Conservation (phyloP, 2,888 invertebrate genomes). For the Mesochorus sp. region DNA sequence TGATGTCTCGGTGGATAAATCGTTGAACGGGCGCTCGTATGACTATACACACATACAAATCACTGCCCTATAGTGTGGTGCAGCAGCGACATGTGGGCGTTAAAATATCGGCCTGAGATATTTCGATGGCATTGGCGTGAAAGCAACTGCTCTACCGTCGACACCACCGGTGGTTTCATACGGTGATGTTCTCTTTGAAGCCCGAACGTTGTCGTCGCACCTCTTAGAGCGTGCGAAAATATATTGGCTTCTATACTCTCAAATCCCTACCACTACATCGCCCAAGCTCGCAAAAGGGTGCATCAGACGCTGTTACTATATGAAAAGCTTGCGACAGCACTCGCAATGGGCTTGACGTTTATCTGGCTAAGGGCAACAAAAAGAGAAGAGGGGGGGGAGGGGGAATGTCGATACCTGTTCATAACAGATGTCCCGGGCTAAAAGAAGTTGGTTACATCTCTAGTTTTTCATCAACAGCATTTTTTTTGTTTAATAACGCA, state of each 20-base stretch:
- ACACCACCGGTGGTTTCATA: not conserved
- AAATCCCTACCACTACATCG: not conserved
- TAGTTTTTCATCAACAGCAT: not conserved
- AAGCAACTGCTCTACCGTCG: not conserved
- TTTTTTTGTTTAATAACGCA: not conserved
- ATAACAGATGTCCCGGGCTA: not conserved
- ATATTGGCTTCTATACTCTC: slow-evolving; percentile 10
- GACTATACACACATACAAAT: too few species aligned
- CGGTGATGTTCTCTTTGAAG: slow-evolving; percentile 24
- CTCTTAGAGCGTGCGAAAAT: slow-evolving; percentile 32
- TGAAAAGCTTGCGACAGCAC: not conserved
- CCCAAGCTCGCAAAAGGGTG: not conserved
- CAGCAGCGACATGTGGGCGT: not conserved
- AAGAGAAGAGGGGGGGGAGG: too few species aligned
- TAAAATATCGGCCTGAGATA: slow-evolving; percentile 15
- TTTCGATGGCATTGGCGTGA: slow-evolving; percentile 7
- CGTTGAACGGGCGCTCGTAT: slow-evolving; percentile 7
- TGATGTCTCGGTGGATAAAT: slow-evolving; percentile 6
- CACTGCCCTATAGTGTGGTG: not conserved
- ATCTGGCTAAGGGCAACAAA: not conserved
- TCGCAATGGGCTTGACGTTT: slow-evolving; percentile 4
- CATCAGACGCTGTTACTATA: not conserved
- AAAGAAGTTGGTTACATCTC: slow-evolving; percentile 1
- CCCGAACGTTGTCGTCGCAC: not conserved
- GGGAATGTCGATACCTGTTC: slow-evolving; percentile 36